Evolutionary conservation across 2,113 vertebrate genomes (phyloP).

Genomic region (Sinosuthora webbiana): DNA sequence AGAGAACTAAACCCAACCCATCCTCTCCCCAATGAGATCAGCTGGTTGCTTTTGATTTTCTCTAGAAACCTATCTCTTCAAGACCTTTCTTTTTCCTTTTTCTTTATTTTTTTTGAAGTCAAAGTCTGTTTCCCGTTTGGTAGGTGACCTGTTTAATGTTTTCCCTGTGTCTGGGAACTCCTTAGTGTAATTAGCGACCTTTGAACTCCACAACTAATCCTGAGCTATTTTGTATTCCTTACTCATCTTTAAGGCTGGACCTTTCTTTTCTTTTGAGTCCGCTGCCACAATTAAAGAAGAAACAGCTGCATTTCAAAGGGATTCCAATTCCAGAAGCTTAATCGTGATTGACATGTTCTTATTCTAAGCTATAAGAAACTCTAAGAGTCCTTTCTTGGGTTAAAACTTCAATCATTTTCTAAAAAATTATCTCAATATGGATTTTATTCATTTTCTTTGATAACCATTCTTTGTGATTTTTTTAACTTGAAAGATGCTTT

Average conservation of each 20-base stretch:
- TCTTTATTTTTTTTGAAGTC: constrained; percentile 68
- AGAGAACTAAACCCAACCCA: constrained; percentile 51
- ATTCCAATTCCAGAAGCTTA: constrained; percentile 87
- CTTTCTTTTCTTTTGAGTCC: constrained; percentile 83
- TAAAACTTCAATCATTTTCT: constrained; percentile 91
- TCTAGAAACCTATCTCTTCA: constrained; percentile 77
- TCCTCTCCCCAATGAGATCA: constrained; percentile 69
- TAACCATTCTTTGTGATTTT: constrained; percentile 80
- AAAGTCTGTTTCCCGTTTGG: constrained; percentile 83
- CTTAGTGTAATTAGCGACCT: constrained; percentile 87
- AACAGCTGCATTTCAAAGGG: constrained; percentile 91
- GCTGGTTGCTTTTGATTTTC: constrained; percentile 73
- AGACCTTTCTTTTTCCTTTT: constrained; percentile 64
- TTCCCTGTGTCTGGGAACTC: constrained; percentile 87
- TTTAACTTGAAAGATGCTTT: constrained; percentile 79
- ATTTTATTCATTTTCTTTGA: constrained; percentile 89
- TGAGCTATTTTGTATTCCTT: constrained; percentile 86
- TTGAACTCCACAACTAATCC: constrained; percentile 85
- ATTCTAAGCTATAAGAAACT: constrained; percentile 88
- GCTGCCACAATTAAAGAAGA: constrained; percentile 86
- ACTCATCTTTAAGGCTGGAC: constrained; percentile 87
- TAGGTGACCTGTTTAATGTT: constrained; percentile 89
- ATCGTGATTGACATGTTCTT: constrained; percentile 88
- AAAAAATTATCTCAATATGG: constrained; percentile 89
- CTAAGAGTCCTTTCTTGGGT: constrained; percentile 87